Conservation (phyloP, 2,888 invertebrate species). For the Embidobia sp. region DNA sequence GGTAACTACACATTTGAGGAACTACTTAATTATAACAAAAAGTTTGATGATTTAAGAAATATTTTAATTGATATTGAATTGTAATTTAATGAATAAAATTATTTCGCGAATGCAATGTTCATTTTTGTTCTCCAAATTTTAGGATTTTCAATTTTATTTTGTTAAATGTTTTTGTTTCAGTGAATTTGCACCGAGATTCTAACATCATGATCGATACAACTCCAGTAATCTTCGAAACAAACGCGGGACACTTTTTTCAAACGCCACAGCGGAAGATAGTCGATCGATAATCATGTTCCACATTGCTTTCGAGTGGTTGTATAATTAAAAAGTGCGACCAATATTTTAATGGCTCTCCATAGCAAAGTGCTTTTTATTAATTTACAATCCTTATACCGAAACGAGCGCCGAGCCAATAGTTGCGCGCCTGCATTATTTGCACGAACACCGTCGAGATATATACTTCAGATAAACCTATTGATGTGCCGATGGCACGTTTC, state of each 20-base stretch:
- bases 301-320: conserved; percentile 10
- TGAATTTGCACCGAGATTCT: no score
- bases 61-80: no score
- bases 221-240: no score
- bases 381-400: conserved; percentile 46
- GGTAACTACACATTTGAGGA: no score
- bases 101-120: no score
- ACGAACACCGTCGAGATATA: conserved; percentile 52
- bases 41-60: no score
- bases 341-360: conserved; percentile 32
- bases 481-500: conserved; percentile 65
- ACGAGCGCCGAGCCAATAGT: conserved; percentile 36
- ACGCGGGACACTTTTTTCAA: background rate
- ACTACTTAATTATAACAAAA: no score
- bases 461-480: conserved; percentile 60
- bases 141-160: no score
- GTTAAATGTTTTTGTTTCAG: no score
- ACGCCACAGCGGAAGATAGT: background rate
- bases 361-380: conserved; percentile 47
- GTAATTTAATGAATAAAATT: no score
- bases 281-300: conserved; percentile 26
- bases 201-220: no score
- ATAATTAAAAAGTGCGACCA: conserved; percentile 8
- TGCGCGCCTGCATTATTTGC: conserved; percentile 50
- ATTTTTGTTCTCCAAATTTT: no score